phyloP scores from a whole-genome alignment of 1,140 invertebrate genomes.

The Drosophila seguyi region DNA sequence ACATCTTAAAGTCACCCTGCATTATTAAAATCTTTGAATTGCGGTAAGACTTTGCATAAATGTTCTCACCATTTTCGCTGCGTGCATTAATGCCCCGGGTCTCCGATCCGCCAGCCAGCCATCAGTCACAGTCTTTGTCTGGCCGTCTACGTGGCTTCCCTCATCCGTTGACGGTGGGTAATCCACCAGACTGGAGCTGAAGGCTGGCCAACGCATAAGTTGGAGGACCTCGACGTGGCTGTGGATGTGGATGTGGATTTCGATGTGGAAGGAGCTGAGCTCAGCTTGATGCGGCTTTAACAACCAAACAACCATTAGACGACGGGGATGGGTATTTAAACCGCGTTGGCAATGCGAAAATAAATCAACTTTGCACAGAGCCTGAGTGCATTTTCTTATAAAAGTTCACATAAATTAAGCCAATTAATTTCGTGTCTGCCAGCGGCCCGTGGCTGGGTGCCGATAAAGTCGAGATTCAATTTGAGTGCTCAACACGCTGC shows the following conservation, averaged over 20 bases:
- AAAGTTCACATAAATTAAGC: conserved; percentile 70
- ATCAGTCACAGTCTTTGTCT: conserved; percentile 69
- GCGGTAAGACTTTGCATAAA: too few relatives aligned
- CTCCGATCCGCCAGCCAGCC: conserved; percentile 47
- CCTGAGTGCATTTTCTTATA: conserved; percentile 58
- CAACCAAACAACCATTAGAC: conserved; percentile 42
- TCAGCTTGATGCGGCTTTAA: conserved; percentile 30
- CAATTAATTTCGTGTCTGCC: conserved; percentile 72
- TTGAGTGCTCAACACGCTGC: conserved; percentile 63
- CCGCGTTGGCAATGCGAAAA: conserved; percentile 39
- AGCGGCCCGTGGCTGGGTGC: conserved; percentile 59
- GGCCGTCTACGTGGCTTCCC: conserved; percentile 36
- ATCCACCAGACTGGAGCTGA: conserved; percentile 47
- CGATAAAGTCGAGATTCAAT: conserved; percentile 77
- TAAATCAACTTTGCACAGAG: conserved; percentile 41
- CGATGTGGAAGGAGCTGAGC: conserved; percentile 8
- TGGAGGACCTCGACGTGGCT: conserved; percentile 3
- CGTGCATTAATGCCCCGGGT: conserved; percentile 14
- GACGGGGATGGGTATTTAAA: conserved; percentile 45
- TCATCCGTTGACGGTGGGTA: conserved; percentile 55
- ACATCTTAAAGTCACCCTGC: too few relatives aligned
- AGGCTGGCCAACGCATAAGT: conserved; percentile 34
- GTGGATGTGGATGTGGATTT: conserved; percentile 1
- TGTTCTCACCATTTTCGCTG: neutral
- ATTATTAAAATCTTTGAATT: too few relatives aligned